Conservation (phyloP, 2,888 invertebrate species). For the Metopia argyrocephala region DNA sequence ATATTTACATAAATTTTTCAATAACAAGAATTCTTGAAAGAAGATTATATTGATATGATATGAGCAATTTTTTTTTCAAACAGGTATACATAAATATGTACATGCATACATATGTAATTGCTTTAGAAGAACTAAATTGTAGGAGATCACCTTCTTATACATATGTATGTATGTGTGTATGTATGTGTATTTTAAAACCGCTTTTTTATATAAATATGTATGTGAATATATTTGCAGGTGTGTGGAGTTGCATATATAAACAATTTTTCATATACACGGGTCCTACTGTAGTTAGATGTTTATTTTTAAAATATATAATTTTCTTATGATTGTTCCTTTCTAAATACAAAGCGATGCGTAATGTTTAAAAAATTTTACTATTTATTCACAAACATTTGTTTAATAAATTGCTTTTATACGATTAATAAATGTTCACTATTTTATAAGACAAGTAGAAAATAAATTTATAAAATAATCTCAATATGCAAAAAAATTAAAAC, state of each 20-base stretch:
- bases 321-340: neutral
- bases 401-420: no score
- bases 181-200: neutral
- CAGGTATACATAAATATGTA: neutral
- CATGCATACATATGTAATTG: neutral
- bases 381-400: constrained; percentile 31
- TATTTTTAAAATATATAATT: constrained; percentile 15
- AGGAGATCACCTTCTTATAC: neutral
- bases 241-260: constrained; percentile 6
- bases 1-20: neutral
- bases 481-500: no score
- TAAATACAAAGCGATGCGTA: constrained; percentile 36
- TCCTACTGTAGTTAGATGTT: neutral
- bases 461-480: no score
- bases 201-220: neutral
- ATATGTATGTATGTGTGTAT: neutral
- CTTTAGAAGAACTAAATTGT: neutral
- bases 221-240: neutral
- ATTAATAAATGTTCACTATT: no score
- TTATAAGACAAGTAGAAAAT: no score
- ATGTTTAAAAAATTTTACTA: constrained; percentile 39
- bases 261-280: neutral
- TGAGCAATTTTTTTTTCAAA: neutral
- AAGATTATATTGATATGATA: neutral
- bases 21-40: neutral